A percentile compares a stretch with the other conserved stretches of the same genome.
Conservation (phyloP, 1,140 invertebrate genomes). For the Palaemon carinicauda region DNA sequence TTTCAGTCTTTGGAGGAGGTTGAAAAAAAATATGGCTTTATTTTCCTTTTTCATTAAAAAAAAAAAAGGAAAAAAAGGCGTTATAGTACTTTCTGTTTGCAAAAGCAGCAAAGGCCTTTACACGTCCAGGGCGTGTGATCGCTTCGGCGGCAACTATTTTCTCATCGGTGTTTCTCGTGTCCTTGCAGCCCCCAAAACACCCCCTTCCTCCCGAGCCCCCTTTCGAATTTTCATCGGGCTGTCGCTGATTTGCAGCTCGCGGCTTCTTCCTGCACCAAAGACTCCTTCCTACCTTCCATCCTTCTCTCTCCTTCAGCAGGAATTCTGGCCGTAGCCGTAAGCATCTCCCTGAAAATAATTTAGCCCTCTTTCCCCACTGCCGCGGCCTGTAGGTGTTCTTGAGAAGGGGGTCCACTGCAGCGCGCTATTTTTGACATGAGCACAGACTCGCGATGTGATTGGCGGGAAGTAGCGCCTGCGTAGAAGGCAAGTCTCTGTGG, state of each 20-base stretch:
- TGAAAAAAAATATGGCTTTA: too few relatives aligned
- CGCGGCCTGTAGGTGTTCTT: slow-evolving; percentile 15
- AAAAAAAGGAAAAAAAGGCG: too few relatives aligned
- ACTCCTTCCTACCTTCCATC: neutral
- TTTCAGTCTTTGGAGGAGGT: too few relatives aligned
- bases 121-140: too few relatives aligned
- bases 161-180: too few relatives aligned
- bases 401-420: slow-evolving; percentile 21
- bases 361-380: slow-evolving; percentile 38
- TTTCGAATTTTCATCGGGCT: too few relatives aligned
- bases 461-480: slow-evolving; percentile 9
- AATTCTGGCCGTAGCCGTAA: slow-evolving; percentile 32
- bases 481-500: neutral
- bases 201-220: too few relatives aligned
- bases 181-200: too few relatives aligned
- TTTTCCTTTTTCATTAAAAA: too few relatives aligned
- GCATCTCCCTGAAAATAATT: slow-evolving; percentile 54
- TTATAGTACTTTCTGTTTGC: too few relatives aligned
- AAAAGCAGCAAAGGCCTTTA: too few relatives aligned
- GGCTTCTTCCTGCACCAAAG: neutral
- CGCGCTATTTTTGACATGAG: slow-evolving; percentile 52
- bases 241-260: neutral
- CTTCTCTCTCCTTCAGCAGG: neutral
- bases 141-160: too few relatives aligned
- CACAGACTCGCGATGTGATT: slow-evolving; percentile 15